Conservation (phyloP, 1,140 invertebrate species). For the Dendroctonus ponderosae region DNA sequence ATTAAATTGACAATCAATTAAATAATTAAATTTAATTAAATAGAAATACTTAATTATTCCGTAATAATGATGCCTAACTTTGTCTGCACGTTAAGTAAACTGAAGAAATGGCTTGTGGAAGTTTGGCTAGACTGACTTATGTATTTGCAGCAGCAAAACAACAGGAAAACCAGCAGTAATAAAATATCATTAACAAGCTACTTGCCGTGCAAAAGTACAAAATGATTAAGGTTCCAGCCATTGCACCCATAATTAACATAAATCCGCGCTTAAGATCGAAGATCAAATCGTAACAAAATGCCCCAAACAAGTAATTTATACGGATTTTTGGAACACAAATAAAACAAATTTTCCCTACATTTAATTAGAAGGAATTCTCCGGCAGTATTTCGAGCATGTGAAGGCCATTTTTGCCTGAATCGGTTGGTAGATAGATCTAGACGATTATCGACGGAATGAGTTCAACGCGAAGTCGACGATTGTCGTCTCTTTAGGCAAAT, state of each 20-base stretch:
- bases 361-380: constrained; percentile 28
- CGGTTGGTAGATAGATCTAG: not conserved
- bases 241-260: constrained; percentile 23
- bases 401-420: constrained; percentile 6
- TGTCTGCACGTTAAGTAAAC: too few species aligned
- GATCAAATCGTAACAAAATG: constrained; percentile 28
- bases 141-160: not conserved
- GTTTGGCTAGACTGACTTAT: too few species aligned
- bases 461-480: too few species aligned
- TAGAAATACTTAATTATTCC: too few species aligned
- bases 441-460: constrained; percentile 2
- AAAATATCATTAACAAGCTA: constrained; percentile 19
- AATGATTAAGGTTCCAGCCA: constrained; percentile 8
- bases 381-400: constrained; percentile 18
- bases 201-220: not conserved
- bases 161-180: constrained; percentile 8
- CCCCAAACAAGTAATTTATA: constrained; percentile 24
- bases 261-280: constrained; percentile 21
- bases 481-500: too few species aligned
- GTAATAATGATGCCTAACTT: too few species aligned
- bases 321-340: constrained; percentile 24
- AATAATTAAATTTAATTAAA: too few species aligned
- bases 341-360: constrained; percentile 17
- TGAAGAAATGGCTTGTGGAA: too few species aligned
- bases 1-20: too few species aligned